phyloP scores from a whole-genome alignment of 2,888 invertebrate species.

The Chironomus riparius region DNA sequence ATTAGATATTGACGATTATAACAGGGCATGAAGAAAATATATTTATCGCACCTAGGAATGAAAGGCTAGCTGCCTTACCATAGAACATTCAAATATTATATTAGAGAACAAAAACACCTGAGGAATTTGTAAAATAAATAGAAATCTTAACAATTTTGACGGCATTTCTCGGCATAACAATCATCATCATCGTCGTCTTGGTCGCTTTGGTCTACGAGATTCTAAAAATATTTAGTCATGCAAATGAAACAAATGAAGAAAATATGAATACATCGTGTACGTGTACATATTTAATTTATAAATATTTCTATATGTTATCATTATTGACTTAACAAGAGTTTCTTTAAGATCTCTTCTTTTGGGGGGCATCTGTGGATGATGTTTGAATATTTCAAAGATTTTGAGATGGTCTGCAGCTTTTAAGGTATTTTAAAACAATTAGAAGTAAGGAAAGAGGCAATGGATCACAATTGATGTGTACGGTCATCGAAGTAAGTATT shows the following conservation, averaged over 20 bases:
- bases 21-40: not conserved
- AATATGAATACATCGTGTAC: not conserved
- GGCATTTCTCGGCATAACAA: not conserved
- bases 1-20: not conserved
- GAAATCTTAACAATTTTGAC: not conserved
- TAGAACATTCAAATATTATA: not conserved
- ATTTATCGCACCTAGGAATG: not conserved
- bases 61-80: not conserved
- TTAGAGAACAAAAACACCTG: conserved; percentile 15
- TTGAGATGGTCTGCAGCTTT: too few species aligned
- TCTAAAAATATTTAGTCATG: not conserved
- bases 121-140: conserved; percentile 19
- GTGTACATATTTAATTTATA: not conserved
- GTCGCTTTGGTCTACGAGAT: not conserved
- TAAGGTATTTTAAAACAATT: too few species aligned
- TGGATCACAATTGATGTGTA: too few species aligned
- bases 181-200: not conserved
- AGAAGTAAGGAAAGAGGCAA: too few species aligned
- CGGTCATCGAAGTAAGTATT: too few species aligned
- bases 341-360: too few species aligned
- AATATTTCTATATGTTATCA: not conserved
- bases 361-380: too few species aligned
- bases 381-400: too few species aligned
- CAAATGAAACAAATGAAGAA: not conserved
- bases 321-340: too few species aligned